phyloP scores from a whole-genome alignment of 1,140 invertebrate species.

The Conopomorpha cramerella region DNA sequence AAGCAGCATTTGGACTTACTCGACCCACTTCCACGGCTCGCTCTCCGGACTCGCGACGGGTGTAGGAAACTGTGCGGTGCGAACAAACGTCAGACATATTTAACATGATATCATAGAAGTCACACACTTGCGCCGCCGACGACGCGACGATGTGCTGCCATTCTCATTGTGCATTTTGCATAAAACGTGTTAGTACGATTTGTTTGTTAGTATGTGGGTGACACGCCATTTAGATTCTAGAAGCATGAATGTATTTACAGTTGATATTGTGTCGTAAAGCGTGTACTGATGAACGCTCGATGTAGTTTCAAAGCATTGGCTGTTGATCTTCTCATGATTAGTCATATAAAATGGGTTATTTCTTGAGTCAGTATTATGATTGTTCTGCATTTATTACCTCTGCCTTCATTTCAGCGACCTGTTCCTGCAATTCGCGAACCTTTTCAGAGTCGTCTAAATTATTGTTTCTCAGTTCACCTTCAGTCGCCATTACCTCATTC shows the following conservation, averaged over 20 bases:
- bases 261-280: too few species aligned
- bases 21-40: constrained; percentile 86
- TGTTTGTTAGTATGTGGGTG: too few species aligned
- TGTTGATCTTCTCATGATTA: too few species aligned
- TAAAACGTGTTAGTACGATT: too few species aligned
- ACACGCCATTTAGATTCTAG: too few species aligned
- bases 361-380: background rate
- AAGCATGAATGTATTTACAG: too few species aligned
- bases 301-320: too few species aligned
- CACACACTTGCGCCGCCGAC: too few species aligned
- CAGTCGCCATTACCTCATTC: constrained; percentile 91
- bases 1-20: constrained; percentile 64
- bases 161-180: too few species aligned
- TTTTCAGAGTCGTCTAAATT: constrained; percentile 78
- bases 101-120: too few species aligned
- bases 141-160: too few species aligned
- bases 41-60: constrained; percentile 80
- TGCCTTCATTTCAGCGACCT: constrained; percentile 87
- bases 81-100: constrained; percentile 24
- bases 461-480: constrained; percentile 83
- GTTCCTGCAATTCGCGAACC: constrained; percentile 87
- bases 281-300: too few species aligned
- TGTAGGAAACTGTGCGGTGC: constrained; percentile 71
- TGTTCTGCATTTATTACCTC: constrained; percentile 68
- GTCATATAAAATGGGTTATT: constrained; percentile 1